Percentiles rank a stretch among this genome's conserved stretches.
Evolutionary conservation across 2,888 invertebrate species (phyloP).

Genomic region (Rotaria macrura): DNA sequence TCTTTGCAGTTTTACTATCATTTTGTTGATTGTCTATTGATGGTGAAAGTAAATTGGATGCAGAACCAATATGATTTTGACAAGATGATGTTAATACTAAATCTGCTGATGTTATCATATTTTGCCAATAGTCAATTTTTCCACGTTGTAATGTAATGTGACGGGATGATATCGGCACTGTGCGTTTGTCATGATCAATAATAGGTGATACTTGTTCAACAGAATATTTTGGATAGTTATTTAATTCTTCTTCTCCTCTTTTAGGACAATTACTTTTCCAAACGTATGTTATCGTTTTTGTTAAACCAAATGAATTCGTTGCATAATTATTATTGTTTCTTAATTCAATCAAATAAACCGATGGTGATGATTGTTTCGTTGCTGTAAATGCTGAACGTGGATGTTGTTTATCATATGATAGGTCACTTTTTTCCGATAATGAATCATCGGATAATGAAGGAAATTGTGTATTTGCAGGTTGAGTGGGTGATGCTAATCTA

Average conservation of each 20-base stretch:
- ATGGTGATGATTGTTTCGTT: not conserved
- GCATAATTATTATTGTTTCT: not conserved
- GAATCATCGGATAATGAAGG: not conserved
- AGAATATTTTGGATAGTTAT: not conserved
- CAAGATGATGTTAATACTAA: not conserved
- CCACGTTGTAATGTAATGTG: not conserved
- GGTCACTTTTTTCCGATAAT: not conserved
- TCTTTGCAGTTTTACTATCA: not conserved
- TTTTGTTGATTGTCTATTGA: not conserved
- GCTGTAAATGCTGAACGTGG: not conserved
- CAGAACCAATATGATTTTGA: conserved; percentile 9
- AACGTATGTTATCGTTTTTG: not conserved
- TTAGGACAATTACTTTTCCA: not conserved
- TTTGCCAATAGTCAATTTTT: not conserved
- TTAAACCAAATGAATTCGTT: not conserved
- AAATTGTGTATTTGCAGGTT: not conserved
- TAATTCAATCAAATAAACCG: not conserved
- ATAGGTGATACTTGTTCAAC: not conserved
- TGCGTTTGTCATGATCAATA: not conserved
- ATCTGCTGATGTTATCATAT: not conserved
- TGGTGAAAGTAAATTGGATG: not conserved
- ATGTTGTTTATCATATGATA: not conserved
- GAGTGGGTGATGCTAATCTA: not conserved
- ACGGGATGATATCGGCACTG: not conserved
- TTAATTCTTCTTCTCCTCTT: too few relatives aligned